Percentiles rank a stretch among this genome's conserved stretches.
These are phyloP conservation scores for Chlamydotis undulata DNA, from an alignment of 2,113 vertebrate genomes.

Conservation along the genomic window DNA sequence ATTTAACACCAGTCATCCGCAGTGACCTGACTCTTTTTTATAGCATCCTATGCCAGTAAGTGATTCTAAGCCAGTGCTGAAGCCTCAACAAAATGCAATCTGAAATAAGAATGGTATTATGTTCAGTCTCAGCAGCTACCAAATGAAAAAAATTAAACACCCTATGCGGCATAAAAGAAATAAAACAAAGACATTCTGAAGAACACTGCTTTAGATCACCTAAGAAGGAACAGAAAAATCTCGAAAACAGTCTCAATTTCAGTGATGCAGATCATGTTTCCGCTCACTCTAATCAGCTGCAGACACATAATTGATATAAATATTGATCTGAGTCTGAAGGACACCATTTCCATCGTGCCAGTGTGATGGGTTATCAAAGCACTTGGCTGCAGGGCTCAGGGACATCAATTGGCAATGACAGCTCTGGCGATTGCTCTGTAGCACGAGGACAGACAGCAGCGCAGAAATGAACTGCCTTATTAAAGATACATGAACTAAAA, in stretches of 20 bases:
- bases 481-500: neutral
- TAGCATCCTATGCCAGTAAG: neutral
- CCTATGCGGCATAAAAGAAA: neutral
- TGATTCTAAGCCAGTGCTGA: neutral
- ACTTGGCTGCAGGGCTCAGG: conserved; percentile 39
- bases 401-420: conserved; percentile 17
- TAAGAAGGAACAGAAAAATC: neutral
- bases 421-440: neutral
- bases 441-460: neutral
- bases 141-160: neutral
- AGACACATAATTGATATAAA: conserved; percentile 40
- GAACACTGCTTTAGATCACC: neutral
- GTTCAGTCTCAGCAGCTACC: neutral
- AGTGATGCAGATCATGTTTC: neutral
- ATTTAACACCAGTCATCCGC: neutral
- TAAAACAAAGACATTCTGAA: neutral
- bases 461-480: neutral
- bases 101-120: neutral
- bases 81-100: neutral
- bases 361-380: neutral
- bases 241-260: neutral
- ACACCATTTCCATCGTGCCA: conserved; percentile 26
- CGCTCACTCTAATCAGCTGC: conserved; percentile 4
- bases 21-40: neutral
- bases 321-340: conserved; percentile 64